Evolutionary conservation across 2,113 vertebrate genomes (phyloP), one percentile per base, ranked within the genome.

Genomic region (Oncorhynchus nerka): DNA sequence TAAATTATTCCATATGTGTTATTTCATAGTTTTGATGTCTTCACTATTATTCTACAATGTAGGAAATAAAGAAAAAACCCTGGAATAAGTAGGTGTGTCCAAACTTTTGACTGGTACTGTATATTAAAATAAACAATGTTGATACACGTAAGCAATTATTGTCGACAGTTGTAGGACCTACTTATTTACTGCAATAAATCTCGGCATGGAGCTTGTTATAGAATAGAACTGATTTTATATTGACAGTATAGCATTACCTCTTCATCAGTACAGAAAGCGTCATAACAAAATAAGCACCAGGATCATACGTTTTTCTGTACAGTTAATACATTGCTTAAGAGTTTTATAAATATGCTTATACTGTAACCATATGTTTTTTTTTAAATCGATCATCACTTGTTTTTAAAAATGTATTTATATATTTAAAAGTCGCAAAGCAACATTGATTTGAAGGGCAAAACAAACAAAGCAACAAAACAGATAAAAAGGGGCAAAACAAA

Each of bases 81-180:
- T 34, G 34, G 34, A 34, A 34, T 34, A 34, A 34, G 6, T 8
- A 8, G 34, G 34, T 34, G 34, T 34, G 6, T 7, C 7, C 34
- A 34, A 34, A 34, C 34, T 7, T 34, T 8, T 8, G 6, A 34
- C 34, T 34, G 34, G 34, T 34, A 34, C 34, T 34, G 34, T 7
- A 90, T 91, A 90, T 89, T 83, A 88, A 89, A 84, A 83, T 78
- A 75, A 87, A 83, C 51, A 9, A 75, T 79, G 16, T 79, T 80
- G 83, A 87, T 85, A 88, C 87, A 91, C 84, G 82, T 65, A 89
- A 90, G 87, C 86, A 83, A 75, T 87, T 83, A 86, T 57, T 82
- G 79, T 81, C 73, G 83, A 90, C 85, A 85, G 82, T 86, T 84
- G 79, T 84, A 87, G 83, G 84, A 79, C 89, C 77, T 90, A 89